These are phyloP conservation scores for Colletes collaris DNA, from an alignment of 2,888 invertebrate species.

Conservation along the genomic window DNA sequence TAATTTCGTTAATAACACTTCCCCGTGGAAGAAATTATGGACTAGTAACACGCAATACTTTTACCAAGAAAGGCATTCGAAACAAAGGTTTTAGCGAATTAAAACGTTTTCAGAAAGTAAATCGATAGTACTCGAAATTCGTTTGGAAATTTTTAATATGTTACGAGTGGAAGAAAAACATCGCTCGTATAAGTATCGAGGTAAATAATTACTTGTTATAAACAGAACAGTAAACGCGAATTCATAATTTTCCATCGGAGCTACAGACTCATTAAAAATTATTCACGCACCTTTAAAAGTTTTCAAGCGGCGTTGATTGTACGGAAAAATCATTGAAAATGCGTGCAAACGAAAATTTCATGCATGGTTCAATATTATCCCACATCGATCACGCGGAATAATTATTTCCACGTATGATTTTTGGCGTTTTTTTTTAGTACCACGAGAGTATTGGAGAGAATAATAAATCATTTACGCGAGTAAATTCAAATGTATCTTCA, in stretches of 20 bases:
- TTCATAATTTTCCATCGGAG: no score
- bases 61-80: constrained; percentile 40
- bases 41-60: constrained; percentile 52
- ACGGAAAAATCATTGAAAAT: neutral
- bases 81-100: constrained; percentile 46
- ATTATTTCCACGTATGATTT: no score
- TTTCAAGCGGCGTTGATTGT: neutral
- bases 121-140: constrained; percentile 9
- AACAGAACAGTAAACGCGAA: no score
- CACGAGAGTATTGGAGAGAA: no score
- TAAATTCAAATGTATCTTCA: no score
- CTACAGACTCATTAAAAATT: no score
- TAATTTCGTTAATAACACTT: constrained; percentile 64
- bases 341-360: neutral
- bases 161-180: neutral
- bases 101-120: constrained; percentile 30
- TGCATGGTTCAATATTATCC: neutral
- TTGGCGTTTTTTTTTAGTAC: no score
- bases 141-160: neutral
- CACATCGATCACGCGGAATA: neutral
- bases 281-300: no score
- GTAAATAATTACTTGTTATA: no score
- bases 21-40: constrained; percentile 54
- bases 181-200: no score
- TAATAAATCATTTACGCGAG: no score